Percentiles rank a stretch among this genome's conserved stretches.
phyloP scores from a whole-genome alignment of 2,113 vertebrate genomes.

The Oreochromis aureus region DNA sequence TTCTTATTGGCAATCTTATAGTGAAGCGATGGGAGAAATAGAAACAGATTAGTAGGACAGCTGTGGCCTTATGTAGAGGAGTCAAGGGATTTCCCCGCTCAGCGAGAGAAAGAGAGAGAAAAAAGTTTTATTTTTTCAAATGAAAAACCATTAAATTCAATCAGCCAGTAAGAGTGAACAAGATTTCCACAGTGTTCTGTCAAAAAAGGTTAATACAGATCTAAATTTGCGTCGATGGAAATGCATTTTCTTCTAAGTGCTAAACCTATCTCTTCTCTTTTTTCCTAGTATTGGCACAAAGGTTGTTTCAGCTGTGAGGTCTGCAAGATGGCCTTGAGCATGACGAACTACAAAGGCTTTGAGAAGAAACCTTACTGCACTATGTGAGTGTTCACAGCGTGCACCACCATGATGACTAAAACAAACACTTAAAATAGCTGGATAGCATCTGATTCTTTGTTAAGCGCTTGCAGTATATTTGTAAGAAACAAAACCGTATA shows the following conservation, averaged over 20 bases:
- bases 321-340: conserved; percentile 98
- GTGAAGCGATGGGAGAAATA: neutral
- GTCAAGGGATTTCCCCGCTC: neutral
- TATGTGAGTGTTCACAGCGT: conserved; percentile 80
- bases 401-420: neutral
- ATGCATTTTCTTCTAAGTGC: neutral
- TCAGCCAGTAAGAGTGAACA: neutral
- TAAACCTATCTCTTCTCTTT: neutral
- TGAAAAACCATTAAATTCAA: neutral
- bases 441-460: neutral
- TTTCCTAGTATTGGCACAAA: conserved; percentile 93
- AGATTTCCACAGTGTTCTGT: neutral
- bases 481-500: neutral
- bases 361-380: conserved; percentile 98
- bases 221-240: neutral
- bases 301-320: conserved; percentile 97
- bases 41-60: neutral
- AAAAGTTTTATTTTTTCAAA: neutral
- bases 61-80: neutral
- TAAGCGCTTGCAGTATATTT: fast-evolving
- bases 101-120: neutral
- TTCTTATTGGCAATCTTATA: neutral
- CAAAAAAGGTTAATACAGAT: neutral
- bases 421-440: neutral
- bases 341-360: conserved; percentile 98